These are phyloP conservation scores for Mayetiola destructor DNA, from an alignment of 2,888 invertebrate species.

Conservation along the genomic window DNA sequence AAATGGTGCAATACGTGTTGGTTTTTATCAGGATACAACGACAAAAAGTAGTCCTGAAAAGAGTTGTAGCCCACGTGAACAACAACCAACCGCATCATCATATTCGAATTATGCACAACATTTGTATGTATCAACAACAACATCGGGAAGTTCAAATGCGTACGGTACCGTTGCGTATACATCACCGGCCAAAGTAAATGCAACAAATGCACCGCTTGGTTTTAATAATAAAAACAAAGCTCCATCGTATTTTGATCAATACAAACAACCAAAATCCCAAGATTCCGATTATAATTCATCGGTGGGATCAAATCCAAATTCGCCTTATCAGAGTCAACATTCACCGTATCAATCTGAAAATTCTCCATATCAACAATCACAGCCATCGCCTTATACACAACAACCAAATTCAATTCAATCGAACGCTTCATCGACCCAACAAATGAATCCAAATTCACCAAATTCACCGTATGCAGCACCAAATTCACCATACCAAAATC, in stretches of 20 bases:
- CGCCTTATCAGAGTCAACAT: slow-evolving; percentile 38
- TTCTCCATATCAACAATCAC: slow-evolving; percentile 30
- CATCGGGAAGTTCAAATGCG: slow-evolving; percentile 38
- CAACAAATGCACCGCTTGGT: neutral
- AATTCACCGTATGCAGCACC: slow-evolving; percentile 35
- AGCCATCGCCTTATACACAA: slow-evolving; percentile 23
- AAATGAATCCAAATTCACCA: slow-evolving; percentile 30
- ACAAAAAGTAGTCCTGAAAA: slow-evolving; percentile 73
- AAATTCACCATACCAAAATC: slow-evolving; percentile 22
- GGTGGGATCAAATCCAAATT: slow-evolving; percentile 40
- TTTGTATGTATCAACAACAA: slow-evolving; percentile 43
- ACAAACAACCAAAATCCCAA: slow-evolving; percentile 39
- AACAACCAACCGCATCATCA: slow-evolving; percentile 37
- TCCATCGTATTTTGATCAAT: slow-evolving; percentile 41
- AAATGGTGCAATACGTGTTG: slow-evolving; percentile 73
- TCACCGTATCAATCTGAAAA: slow-evolving; percentile 33
- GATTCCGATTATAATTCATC: slow-evolving; percentile 42
- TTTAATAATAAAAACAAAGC: slow-evolving; percentile 31
- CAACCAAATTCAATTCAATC: slow-evolving; percentile 26
- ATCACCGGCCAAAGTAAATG: slow-evolving; percentile 14
- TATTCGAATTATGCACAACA: slow-evolving; percentile 45
- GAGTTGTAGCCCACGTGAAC: slow-evolving; percentile 65
- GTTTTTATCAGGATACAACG: slow-evolving; percentile 80
- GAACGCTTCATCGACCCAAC: slow-evolving; percentile 24
- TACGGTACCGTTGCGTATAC: slow-evolving; percentile 27